Evolutionary conservation across 2,888 invertebrate genomes (phyloP).

Genomic region (Leptopilina drosophilae): DNA sequence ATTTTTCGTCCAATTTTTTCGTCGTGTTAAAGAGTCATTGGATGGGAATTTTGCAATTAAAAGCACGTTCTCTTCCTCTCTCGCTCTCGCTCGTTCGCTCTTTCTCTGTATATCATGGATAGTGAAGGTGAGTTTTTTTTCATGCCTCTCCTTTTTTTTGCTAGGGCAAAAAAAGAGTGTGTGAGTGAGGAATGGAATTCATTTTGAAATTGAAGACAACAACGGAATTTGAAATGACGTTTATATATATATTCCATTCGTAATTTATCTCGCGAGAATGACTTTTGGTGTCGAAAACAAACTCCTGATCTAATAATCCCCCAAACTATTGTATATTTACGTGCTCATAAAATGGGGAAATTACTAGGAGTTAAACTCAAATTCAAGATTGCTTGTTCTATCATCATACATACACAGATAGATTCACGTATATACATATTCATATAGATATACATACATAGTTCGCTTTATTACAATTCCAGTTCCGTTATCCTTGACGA

Average conservation of each 20-base stretch:
- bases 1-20: conserved; percentile 25
- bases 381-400: conserved; percentile 24
- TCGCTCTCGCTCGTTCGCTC: not conserved
- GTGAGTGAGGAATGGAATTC: conserved; percentile 45
- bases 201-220: conserved; percentile 46
- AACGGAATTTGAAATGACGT: conserved; percentile 47
- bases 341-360: conserved; percentile 32
- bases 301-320: conserved; percentile 27
- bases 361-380: conserved; percentile 30
- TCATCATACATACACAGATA: not conserved
- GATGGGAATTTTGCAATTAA: conserved; percentile 63
- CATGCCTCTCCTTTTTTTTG: too few relatives aligned
- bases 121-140: conserved; percentile 49
- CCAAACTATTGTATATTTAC: conserved; percentile 3
- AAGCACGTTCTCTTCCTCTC: conserved; percentile 40
- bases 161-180: too few relatives aligned
- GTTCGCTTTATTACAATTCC: conserved; percentile 14
- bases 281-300: conserved; percentile 32
- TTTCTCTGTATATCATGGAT: conserved; percentile 25
- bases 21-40: conserved; percentile 55
- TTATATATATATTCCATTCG: conserved; percentile 6
- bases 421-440: not conserved
- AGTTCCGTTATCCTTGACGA: conserved; percentile 31
- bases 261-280: conserved; percentile 18
- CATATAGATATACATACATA: too few relatives aligned